A percentile compares a stretch with the other conserved stretches of the same genome.
Evolutionary conservation across 1,140 invertebrate species (phyloP).

Genomic region (Choristoneura fumiferana): DNA sequence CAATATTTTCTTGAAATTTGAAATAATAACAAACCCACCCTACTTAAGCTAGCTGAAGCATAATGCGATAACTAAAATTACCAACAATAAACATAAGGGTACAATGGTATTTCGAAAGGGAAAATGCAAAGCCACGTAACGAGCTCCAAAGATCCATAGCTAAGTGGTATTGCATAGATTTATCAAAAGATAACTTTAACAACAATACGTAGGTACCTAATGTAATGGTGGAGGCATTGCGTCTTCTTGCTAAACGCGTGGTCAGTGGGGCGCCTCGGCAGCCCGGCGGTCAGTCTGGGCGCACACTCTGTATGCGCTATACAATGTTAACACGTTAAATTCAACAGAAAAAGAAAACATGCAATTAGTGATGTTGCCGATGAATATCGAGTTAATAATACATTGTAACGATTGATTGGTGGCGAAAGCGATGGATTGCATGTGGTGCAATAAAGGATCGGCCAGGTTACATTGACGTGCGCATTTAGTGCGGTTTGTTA

Average conservation of each 20-base stretch:
- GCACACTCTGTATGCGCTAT: slow-evolving; percentile 18
- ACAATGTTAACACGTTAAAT: neutral
- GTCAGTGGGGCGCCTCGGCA: slow-evolving; percentile 47
- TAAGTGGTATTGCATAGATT: slow-evolving; percentile 42
- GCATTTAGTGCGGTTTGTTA: too few relatives aligned
- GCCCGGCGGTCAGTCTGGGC: slow-evolving; percentile 44
- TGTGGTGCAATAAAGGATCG: neutral
- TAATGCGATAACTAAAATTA: too few relatives aligned
- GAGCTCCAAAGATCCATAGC: slow-evolving; percentile 19
- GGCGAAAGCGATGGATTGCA: slow-evolving; percentile 8
- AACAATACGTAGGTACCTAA: slow-evolving; percentile 50
- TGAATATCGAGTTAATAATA: neutral
- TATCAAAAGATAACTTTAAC: slow-evolving; percentile 47
- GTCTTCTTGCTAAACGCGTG: slow-evolving; percentile 46
- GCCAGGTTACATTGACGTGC: neutral
- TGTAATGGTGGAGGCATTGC: slow-evolving; percentile 35
- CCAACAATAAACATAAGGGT: too few relatives aligned
- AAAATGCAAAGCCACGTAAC: slow-evolving; percentile 31
- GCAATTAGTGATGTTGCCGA: neutral
- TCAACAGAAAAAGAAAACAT: slow-evolving; percentile 1
- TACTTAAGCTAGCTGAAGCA: too few relatives aligned
- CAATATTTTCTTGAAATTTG: too few relatives aligned
- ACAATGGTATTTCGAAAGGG: slow-evolving; percentile 27
- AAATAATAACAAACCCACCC: too few relatives aligned
- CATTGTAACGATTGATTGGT: neutral